Evolutionary conservation across 2,113 vertebrate genomes (phyloP).

Genomic region (Mionectes macconnelli): DNA sequence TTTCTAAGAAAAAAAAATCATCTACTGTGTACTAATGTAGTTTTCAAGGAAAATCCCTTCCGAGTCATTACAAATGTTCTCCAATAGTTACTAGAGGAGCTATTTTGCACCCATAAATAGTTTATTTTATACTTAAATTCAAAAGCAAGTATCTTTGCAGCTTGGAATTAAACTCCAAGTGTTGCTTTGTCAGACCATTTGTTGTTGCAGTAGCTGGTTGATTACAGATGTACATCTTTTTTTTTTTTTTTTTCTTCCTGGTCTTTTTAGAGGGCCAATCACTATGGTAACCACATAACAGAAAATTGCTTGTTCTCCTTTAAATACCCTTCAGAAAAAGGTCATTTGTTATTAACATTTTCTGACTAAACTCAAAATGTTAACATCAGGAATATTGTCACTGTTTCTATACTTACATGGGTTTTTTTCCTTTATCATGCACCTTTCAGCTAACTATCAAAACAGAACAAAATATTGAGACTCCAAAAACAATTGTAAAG

Average conservation of each 20-base stretch:
- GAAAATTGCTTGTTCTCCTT: slow-evolving; percentile 73
- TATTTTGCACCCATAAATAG: background rate
- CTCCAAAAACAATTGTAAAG: background rate
- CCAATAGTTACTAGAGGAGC: background rate
- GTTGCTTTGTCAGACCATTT: slow-evolving; percentile 56
- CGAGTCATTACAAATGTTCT: background rate
- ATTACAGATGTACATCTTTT: slow-evolving; percentile 50
- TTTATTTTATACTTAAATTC: slow-evolving; percentile 33
- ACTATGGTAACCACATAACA: slow-evolving; percentile 73
- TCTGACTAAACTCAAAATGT: background rate
- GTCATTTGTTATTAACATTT: slow-evolving; percentile 60
- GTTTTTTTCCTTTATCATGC: background rate
- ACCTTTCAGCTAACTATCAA: slow-evolving; percentile 39
- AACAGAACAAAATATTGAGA: slow-evolving; percentile 35
- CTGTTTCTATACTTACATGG: background rate
- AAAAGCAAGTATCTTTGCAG: slow-evolving; percentile 22
- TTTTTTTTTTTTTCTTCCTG: background rate
- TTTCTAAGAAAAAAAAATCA: slow-evolving; percentile 22
- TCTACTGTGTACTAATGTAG: slow-evolving; percentile 2
- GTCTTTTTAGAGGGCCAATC: slow-evolving; percentile 66
- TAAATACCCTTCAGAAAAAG: slow-evolving; percentile 72
- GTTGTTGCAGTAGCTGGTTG: slow-evolving; percentile 46
- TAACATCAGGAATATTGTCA: background rate
- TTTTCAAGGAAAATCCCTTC: slow-evolving; percentile 39
- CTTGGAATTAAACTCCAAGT: slow-evolving; percentile 44